Evolutionary conservation across 2,797 vertebrate genomes (phyloP), one percentile per base, ranked within the genome.

Genomic region (Ciconia nigra): DNA sequence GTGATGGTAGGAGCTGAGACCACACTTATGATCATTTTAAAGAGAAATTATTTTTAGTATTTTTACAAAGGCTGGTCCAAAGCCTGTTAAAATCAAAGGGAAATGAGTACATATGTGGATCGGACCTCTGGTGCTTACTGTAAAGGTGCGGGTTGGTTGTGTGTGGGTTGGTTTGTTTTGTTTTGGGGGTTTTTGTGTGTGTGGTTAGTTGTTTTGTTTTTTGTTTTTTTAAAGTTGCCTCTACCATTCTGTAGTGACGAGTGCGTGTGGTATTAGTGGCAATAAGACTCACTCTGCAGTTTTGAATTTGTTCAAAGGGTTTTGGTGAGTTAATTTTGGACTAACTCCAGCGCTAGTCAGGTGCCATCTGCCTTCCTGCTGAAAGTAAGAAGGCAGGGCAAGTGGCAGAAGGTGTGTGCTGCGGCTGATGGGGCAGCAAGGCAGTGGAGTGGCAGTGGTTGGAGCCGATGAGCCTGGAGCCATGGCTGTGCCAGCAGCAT

Each of bases 221-320:
- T 54, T 54, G 31, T 31, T 31, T 31, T 13, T 8, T 24, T 21
- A 46, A 37, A 11, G 10, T 16, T 76, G 21, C 29, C 37, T 81
- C 29, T 66, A 1, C 29, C 0, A 0, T 39, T 70, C 35, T 6
- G 1, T 46, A 35, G 65, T 19, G 61, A n/a, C 1, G 7, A 65
- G 18, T 2, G 8, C 4, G 3, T 41, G 12, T 29, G 26, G 20
- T 33, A 6, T 63, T 52, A 58, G 65, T 6, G 20, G 20, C 35
- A 78, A 0, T 35, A 49, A 74, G 18, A 18, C 3, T 28, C 37
- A 2, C 18, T 62, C 49, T 57, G 28, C 18, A 9, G 15, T 19
- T 72, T 39, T 55, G 69, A 47, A 35, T 25, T 78, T 71, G 22
- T 63, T 86, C 10, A 24, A 16, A 29, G 11, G 12, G 9, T 61